Percentiles rank a stretch among this genome's conserved stretches.
phyloP scores from a whole-genome alignment of 1,140 invertebrate genomes.

The Zaprionus gabonicus region DNA sequence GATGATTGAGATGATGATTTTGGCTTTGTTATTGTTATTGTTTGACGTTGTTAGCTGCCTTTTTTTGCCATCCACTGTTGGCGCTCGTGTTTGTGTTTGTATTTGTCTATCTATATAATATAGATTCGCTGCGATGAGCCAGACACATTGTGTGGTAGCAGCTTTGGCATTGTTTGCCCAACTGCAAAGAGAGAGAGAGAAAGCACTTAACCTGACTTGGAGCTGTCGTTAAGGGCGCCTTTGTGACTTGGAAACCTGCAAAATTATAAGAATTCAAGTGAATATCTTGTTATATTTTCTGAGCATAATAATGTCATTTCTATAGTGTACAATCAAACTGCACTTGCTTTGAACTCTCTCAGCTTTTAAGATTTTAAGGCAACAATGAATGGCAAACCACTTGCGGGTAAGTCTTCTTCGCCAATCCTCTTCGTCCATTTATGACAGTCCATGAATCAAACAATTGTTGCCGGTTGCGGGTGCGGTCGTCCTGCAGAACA shows the following conservation, averaged over 20 bases:
- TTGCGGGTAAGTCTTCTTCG: neutral
- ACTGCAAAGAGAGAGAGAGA: neutral
- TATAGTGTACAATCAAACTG: neutral
- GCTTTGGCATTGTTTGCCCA: slow-evolving; percentile 16
- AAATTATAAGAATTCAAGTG: neutral
- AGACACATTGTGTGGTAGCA: slow-evolving; percentile 32
- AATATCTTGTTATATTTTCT: neutral
- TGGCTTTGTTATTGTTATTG: slow-evolving; percentile 17
- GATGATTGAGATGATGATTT: slow-evolving; percentile 34
- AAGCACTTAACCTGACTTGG: neutral
- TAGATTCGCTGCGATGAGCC: slow-evolving; percentile 22
- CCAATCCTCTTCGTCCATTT: neutral
- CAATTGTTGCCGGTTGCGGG: neutral
- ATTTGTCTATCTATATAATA: slow-evolving; percentile 33
- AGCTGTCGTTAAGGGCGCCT: neutral
- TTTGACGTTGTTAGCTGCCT: neutral
- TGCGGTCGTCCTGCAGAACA: slow-evolving; percentile 4
- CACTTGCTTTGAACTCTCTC: neutral
- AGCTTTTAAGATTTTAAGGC: neutral
- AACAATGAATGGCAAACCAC: neutral
- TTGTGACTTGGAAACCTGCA: neutral
- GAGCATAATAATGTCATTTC: neutral
- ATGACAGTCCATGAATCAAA: slow-evolving; percentile 11
- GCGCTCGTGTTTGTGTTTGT: slow-evolving; percentile 14
- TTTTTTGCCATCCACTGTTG: slow-evolving; percentile 11